Evolutionary conservation across 30 jellyfish, hydroid and myxozoan genomes (phyloP).

Genomic region (Chironex yamaguchii): DNA sequence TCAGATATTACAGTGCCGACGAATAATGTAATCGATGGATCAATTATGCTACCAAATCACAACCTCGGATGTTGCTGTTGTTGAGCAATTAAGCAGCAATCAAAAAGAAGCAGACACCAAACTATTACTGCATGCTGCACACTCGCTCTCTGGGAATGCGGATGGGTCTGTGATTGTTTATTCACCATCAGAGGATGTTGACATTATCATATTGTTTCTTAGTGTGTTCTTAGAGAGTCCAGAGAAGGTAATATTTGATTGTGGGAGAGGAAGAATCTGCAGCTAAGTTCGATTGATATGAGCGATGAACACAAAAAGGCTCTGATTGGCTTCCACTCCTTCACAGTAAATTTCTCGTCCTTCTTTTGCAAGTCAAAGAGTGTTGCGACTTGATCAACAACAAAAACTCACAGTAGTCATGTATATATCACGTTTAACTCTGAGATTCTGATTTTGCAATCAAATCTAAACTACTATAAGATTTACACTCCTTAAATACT

Average conservation of each 20-base stretch:
- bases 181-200: constrained; percentile 63
- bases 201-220: constrained; percentile 11
- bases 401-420: too few relatives aligned
- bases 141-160: constrained; percentile 17
- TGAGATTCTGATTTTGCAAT: too few relatives aligned
- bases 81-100: constrained; percentile 13
- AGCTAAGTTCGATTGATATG: constrained; percentile 13
- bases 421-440: too few relatives aligned
- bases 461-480: too few relatives aligned
- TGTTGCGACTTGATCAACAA: too few relatives aligned
- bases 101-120: constrained; percentile 69
- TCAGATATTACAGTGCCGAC: constrained; percentile 1
- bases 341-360: constrained; percentile 15
- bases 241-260: constrained; percentile 1
- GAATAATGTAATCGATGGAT: constrained; percentile 26
- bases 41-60: constrained; percentile 24
- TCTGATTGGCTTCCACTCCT: constrained; percentile 20
- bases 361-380: constrained; percentile 18
- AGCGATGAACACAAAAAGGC: constrained; percentile 20
- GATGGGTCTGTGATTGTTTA: constrained; percentile 52
- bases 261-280: constrained; percentile 11
- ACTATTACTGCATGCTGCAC: constrained; percentile 24
- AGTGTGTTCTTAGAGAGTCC: neutral
- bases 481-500: too few relatives aligned
- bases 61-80: constrained; percentile 25